These are phyloP conservation scores for Thyatira batis DNA, from an alignment of 2,888 invertebrate genomes.

Conservation along the genomic window DNA sequence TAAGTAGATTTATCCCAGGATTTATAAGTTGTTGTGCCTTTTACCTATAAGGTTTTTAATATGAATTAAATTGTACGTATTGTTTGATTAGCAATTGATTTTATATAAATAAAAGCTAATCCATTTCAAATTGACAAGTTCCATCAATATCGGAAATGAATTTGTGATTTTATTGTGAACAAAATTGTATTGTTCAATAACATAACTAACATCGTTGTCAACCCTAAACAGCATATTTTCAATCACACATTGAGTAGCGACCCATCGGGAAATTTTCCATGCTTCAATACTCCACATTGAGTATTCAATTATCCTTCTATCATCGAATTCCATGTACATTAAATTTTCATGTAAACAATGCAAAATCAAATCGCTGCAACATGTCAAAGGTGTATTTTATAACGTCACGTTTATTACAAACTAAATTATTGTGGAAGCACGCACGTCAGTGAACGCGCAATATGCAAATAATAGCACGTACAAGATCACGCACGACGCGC, in stretches of 20 bases:
- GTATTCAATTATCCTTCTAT: not conserved
- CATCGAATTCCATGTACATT: not conserved
- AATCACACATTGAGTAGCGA: not conserved
- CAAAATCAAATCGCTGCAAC: not conserved
- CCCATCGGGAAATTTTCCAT: not conserved
- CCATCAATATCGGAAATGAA: too few species aligned
- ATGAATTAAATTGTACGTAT: too few species aligned
- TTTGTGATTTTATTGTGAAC: too few species aligned
- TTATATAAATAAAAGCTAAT: too few species aligned
- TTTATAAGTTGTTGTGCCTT: too few species aligned
- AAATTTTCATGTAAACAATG: not conserved
- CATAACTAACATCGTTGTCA: too few species aligned
- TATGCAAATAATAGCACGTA: constrained; percentile 5
- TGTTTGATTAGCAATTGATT: too few species aligned
- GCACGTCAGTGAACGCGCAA: not conserved
- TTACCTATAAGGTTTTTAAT: too few species aligned
- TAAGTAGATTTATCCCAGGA: too few species aligned
- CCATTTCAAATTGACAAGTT: too few species aligned
- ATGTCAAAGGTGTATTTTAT: not conserved
- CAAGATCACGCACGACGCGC: not conserved
- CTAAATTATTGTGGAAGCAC: not conserved
- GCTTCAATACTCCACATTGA: not conserved
- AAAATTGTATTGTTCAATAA: too few species aligned
- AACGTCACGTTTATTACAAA: not conserved
- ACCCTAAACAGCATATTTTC: not conserved